Base-by-base conservation (phyloP, 2,113 vertebrate species). In the Limanda limanda region DNA sequence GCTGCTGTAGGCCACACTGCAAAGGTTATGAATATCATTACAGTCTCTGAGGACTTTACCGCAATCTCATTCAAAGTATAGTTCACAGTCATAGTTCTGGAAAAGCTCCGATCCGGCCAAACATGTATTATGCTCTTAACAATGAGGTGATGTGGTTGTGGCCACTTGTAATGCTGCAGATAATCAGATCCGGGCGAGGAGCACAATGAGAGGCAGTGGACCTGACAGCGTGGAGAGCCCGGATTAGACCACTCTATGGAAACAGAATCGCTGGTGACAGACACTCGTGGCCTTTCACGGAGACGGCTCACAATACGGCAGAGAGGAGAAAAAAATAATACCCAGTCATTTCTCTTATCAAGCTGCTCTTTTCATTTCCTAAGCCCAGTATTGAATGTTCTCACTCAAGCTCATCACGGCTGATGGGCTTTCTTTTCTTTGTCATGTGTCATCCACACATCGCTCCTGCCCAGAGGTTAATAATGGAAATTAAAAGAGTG, bases 11-110 rank as follows among this genome's bases (percentile, higher is more conserved):
- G 74, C 85, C 76, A 86, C 72, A 52, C n/a, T 10, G 59, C 37
- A 79, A 87, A 92, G 84, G 91, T 92, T 86, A 88, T 91, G 86
- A 87, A 92, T 91, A 84, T 89, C 81, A 91, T 93, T 90, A 86
- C 74, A 76, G 74, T 80, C 68, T 90, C 88, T 24, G 47, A 5
- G 11, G 88, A 90, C 82, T 76, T 57, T 65, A 61, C 35, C 56
- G 73, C 52, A 66, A 78, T 78, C 84, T 79, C 84, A 78, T 85
- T 86, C 82, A 88, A 74, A 86, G 73, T 61, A 54, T 3, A 84
- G 80, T 84, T 88, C 82, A 81, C 79, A 59, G 80, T 70, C 78
- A 73, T 52, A 76, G 72, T 45, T 70, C 71, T 68, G 80, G 80
- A 81, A 82, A 86, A 64, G 74, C 82, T 65, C 56, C 59, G 75